Conservation (phyloP, 2,797 vertebrate species). For the Sarcoramphus papa region DNA sequence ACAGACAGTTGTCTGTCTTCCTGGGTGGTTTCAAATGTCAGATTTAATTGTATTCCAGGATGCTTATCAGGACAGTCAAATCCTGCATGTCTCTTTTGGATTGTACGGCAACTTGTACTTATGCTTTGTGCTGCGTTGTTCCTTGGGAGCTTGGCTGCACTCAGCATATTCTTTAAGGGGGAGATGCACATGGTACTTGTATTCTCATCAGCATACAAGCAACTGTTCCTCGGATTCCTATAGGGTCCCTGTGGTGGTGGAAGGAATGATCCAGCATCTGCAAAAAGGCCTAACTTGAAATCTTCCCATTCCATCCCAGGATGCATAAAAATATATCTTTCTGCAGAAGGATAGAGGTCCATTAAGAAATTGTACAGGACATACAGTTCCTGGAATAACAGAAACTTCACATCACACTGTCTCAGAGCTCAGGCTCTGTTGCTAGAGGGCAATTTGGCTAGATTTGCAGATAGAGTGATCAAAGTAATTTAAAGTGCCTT, state of each 20-base stretch:
- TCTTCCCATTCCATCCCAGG: not conserved
- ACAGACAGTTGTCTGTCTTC: not conserved
- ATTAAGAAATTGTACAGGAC: not conserved
- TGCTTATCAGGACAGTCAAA: not conserved
- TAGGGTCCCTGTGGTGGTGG: not conserved
- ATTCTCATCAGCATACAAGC: not conserved
- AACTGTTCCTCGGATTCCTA: not conserved
- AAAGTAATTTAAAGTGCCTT: not conserved
- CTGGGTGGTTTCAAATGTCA: not conserved
- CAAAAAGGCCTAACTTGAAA: not conserved
- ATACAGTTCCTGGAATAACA: not conserved
- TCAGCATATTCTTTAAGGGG: not conserved
- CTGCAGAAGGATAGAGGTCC: not conserved
- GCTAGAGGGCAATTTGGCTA: not conserved
- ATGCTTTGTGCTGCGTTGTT: not conserved
- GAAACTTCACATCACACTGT: not conserved
- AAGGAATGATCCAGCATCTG: not conserved
- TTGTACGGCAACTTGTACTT: not conserved
- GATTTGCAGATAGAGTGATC: not conserved
- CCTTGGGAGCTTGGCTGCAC: not conserved
- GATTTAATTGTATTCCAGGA: not conserved
- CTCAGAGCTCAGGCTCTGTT: not conserved
- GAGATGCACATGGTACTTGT: fast-evolving
- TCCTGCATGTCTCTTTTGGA: not conserved
- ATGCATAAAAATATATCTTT: not conserved